Evolutionary conservation across 2,113 vertebrate species (phyloP).

Genomic region (Sorex fumeus): DNA sequence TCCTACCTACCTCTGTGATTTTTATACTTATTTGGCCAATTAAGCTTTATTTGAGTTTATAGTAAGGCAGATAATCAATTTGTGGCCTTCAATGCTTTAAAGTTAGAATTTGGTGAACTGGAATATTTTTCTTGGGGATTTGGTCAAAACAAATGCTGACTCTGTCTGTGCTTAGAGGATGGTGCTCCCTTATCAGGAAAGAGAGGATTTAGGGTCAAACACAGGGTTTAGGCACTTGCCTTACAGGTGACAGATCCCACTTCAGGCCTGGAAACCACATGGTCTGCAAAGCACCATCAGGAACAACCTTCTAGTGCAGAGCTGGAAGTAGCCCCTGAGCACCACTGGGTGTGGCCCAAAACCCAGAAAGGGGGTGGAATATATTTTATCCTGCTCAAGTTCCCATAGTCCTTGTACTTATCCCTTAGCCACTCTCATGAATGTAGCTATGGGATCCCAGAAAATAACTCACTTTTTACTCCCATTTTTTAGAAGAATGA

Average conservation of each 20-base stretch:
- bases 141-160: not conserved
- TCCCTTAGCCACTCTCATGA: not conserved
- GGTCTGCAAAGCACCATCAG: no score
- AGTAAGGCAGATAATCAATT: not conserved
- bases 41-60: not conserved
- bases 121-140: conserved; percentile 3
- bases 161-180: not conserved
- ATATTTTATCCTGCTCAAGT: not conserved
- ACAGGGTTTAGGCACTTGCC: no score
- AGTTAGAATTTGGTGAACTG: not conserved
- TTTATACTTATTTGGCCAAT: not conserved
- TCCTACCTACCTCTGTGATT: not conserved
- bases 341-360: not conserved
- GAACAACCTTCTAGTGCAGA: no score
- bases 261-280: no score
- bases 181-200: not conserved
- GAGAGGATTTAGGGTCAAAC: not conserved
- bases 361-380: no score
- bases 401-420: not conserved
- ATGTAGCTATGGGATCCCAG: not conserved
- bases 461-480: not conserved
- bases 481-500: not conserved
- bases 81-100: conserved; percentile 24
- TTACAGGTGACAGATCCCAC: no score
- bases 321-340: no score